Percentiles rank a stretch among this genome's conserved stretches.
Evolutionary conservation across 2,797 vertebrate species (phyloP).

Genomic region (Gallirallus australis): DNA sequence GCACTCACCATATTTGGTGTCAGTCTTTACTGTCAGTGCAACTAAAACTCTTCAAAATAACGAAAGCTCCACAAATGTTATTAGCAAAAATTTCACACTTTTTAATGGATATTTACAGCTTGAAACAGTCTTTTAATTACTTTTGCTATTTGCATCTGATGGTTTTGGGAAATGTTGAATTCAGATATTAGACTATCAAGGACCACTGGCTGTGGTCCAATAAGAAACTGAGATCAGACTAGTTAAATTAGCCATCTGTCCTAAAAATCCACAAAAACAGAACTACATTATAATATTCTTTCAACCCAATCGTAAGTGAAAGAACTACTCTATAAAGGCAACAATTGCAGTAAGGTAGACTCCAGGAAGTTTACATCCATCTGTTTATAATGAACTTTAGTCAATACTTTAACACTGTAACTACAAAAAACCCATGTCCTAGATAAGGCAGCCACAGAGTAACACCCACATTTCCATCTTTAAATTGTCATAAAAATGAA

Average conservation of each 20-base stretch:
- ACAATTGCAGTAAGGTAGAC: not conserved
- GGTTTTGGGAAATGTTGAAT: not conserved
- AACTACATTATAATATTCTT: conserved; percentile 4
- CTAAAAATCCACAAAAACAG: not conserved
- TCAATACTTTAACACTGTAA: not conserved
- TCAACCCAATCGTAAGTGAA: not conserved
- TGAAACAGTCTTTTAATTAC: conserved; percentile 53
- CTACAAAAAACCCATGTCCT: not conserved
- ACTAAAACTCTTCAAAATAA: conserved; percentile 32
- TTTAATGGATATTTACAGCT: conserved; percentile 52
- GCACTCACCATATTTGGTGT: conserved; percentile 7
- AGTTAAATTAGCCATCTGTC: conserved; percentile 10
- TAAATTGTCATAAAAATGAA: conserved; percentile 50
- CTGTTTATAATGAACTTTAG: not conserved
- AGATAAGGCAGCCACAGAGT: not conserved
- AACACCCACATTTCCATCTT: conserved; percentile 22
- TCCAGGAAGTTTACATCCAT: not conserved
- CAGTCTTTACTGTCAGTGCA: conserved; percentile 55
- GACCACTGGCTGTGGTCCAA: not conserved
- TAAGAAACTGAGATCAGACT: conserved; percentile 17
- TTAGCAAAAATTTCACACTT: conserved; percentile 10
- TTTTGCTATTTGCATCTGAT: conserved; percentile 20
- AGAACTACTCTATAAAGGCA: not conserved
- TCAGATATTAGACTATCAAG: not conserved
- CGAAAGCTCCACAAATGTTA: conserved; percentile 11